Evolutionary conservation across 2,113 vertebrate genomes (phyloP).

Genomic region (Pachypanchax playfairii): DNA sequence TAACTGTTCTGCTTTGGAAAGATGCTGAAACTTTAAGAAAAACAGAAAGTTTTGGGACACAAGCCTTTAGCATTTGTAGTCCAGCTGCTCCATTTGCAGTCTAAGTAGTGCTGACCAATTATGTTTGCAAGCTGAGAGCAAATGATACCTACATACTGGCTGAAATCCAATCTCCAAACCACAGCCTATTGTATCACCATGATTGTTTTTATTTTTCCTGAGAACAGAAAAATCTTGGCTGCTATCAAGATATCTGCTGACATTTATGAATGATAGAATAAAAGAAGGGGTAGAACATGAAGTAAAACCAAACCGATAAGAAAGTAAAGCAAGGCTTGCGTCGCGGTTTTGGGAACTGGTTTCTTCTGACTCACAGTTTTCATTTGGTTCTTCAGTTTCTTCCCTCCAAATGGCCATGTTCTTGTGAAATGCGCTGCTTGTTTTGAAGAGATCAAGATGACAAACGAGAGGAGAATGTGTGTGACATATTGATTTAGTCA

Average conservation of each 20-base stretch:
- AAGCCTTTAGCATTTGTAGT: not conserved
- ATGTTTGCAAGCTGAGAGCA: not conserved
- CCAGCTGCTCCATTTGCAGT: not conserved
- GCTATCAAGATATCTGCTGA: not conserved
- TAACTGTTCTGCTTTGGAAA: too few species aligned
- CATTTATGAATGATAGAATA: not conserved
- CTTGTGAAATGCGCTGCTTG: not conserved
- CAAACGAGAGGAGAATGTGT: not conserved
- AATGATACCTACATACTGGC: not conserved
- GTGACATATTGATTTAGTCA: not conserved
- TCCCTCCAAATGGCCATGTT: not conserved
- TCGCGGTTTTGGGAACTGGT: not conserved
- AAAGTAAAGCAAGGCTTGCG: not conserved
- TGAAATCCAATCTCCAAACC: not conserved
- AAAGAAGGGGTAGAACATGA: not conserved
- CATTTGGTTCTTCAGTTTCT: not conserved
- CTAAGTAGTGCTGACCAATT: too few species aligned
- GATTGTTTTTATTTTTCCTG: not conserved
- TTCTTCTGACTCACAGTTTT: not conserved
- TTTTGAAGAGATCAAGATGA: slow-evolving; percentile 1
- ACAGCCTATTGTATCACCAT: not conserved
- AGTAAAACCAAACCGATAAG: not conserved
- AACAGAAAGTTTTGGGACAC: too few species aligned
- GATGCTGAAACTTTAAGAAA: not conserved
- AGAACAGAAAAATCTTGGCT: not conserved